phyloP scores from a whole-genome alignment of 2,888 invertebrate species.

The Zootermopsis nevadensis region DNA sequence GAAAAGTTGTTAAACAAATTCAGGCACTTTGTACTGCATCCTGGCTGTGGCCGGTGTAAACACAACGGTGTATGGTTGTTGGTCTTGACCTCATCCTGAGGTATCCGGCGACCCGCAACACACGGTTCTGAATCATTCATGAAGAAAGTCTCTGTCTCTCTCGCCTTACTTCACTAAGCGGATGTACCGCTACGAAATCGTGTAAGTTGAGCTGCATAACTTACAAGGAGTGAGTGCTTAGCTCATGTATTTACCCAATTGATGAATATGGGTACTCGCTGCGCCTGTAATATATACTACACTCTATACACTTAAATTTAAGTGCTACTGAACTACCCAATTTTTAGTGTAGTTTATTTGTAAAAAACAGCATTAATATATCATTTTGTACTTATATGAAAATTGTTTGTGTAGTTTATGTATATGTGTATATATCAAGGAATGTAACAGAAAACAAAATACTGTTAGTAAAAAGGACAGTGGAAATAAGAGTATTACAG shows the following conservation, averaged over 20 bases:
- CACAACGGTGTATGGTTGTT: conserved; percentile 18
- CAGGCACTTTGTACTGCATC: conserved; percentile 2
- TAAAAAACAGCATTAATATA: too few species aligned
- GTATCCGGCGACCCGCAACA: conserved; percentile 48
- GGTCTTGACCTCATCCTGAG: conserved; percentile 51
- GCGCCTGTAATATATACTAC: background rate
- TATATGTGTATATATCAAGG: too few species aligned
- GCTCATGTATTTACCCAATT: background rate
- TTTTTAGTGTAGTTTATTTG: background rate
- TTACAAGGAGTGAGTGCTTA: conserved; percentile 22
- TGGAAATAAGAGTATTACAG: too few species aligned
- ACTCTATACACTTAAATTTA: background rate
- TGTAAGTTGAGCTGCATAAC: conserved; percentile 22
- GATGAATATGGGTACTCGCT: background rate
- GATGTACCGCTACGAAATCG: conserved; percentile 32
- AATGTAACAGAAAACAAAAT: too few species aligned
- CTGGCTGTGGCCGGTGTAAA: background rate
- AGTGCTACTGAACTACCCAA: background rate
- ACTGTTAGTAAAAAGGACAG: too few species aligned
- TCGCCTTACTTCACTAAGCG: conserved; percentile 34
- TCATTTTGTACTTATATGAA: too few species aligned
- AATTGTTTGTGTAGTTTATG: too few species aligned
- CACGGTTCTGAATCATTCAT: conserved; percentile 48
- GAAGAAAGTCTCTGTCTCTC: conserved; percentile 29
- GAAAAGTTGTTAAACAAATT: conserved; percentile 29